Conservation (phyloP, 2,888 invertebrate species). For the Cremastobaeus sp. region DNA sequence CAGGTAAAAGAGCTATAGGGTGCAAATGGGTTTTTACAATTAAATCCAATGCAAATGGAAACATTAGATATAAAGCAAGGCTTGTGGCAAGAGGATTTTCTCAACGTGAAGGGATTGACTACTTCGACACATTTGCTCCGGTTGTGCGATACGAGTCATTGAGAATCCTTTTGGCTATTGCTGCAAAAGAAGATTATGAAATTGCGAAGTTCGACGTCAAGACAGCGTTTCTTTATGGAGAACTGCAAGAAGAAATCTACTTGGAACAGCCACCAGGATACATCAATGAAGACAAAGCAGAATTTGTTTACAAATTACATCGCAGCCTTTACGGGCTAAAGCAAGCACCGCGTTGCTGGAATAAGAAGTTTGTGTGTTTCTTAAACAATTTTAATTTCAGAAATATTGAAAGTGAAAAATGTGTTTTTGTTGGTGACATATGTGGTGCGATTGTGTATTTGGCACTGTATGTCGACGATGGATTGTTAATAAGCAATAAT, state of each 20-base stretch:
- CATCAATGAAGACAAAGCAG: slow-evolving; percentile 27
- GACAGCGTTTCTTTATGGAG: too few species aligned
- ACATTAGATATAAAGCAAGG: slow-evolving; percentile 24
- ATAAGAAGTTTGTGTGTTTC: slow-evolving; percentile 25
- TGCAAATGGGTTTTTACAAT: slow-evolving; percentile 35
- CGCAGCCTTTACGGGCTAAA: slow-evolving; percentile 49
- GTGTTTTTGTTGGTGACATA: slow-evolving; percentile 18
- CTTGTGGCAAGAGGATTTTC: slow-evolving; percentile 5
- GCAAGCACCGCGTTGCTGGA: slow-evolving; percentile 45
- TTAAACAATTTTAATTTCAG: slow-evolving; percentile 17
- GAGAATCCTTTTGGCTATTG: background rate
- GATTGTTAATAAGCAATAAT: slow-evolving; percentile 16
- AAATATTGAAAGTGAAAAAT: slow-evolving; percentile 31
- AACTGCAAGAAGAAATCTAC: slow-evolving; percentile 35
- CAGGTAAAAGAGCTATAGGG: slow-evolving; percentile 12
- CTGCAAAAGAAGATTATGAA: slow-evolving; percentile 10
- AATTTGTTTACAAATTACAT: slow-evolving; percentile 24
- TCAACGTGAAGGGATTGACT: slow-evolving; percentile 1
- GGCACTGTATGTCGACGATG: slow-evolving; percentile 48
- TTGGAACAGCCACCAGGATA: slow-evolving; percentile 23
- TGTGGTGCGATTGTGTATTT: slow-evolving; percentile 25
- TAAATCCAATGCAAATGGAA: slow-evolving; percentile 28
- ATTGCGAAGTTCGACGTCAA: too few species aligned
- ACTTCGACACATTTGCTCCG: slow-evolving; percentile 12
- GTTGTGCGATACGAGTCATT: slow-evolving; percentile 16